These are phyloP conservation scores for Choloepus didactylus DNA, from an alignment of 2,797 vertebrate genomes.

Conservation along the genomic window DNA sequence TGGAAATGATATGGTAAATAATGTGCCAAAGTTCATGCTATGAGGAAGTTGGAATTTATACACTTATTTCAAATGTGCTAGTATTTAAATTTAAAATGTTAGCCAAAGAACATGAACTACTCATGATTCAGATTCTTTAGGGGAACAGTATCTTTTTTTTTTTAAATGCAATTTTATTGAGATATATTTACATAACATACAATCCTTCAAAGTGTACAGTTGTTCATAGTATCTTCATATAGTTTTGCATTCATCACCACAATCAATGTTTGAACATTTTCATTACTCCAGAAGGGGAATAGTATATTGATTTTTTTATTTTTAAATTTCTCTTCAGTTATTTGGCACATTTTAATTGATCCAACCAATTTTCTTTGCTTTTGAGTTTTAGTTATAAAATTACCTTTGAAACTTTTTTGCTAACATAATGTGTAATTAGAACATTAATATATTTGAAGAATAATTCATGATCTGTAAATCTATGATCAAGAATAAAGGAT, in stretches of 20 bases:
- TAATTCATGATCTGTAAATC: background rate
- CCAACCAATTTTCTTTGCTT: background rate
- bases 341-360: background rate
- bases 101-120: background rate
- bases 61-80: background rate
- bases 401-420: background rate
- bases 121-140: background rate
- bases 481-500: background rate
- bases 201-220: no score
- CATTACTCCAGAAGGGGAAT: background rate
- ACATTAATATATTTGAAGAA: background rate
- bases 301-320: background rate
- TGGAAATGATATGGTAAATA: background rate
- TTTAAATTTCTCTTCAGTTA: background rate
- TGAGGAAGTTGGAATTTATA: background rate
- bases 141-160: background rate
- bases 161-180: no score
- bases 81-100: constrained; percentile 16
- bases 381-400: constrained; percentile 2
- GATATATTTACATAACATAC: no score
- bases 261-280: no score
- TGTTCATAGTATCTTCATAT: no score
- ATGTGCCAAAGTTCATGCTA: background rate
- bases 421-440: background rate
- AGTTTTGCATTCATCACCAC: no score